Conservation (phyloP, 2,113 vertebrate genomes). For the Xerus inauris region DNA sequence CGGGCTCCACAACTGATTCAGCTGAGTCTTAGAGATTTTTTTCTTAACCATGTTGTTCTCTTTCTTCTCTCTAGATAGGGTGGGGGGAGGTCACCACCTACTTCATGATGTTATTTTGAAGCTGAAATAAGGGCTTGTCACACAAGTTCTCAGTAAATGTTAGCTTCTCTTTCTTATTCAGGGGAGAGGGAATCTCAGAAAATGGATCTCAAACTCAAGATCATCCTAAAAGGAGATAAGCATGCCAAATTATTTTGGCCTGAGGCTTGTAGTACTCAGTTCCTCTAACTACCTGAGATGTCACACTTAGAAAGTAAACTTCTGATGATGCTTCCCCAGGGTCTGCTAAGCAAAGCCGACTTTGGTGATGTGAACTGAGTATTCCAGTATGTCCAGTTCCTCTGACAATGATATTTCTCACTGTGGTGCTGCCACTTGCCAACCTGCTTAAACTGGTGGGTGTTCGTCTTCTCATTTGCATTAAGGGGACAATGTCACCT, state of each 20-base stretch:
- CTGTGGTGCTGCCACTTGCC: background rate
- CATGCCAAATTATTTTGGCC: background rate
- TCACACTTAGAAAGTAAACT: background rate
- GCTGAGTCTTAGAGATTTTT: background rate
- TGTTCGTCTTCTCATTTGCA: background rate
- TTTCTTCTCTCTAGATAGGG: background rate
- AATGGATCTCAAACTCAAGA: background rate
- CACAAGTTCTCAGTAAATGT: background rate
- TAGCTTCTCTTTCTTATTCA: background rate
- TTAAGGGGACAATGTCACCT: background rate
- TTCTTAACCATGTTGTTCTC: background rate
- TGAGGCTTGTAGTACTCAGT: background rate
- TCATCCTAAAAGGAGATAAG: background rate
- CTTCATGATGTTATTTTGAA: background rate
- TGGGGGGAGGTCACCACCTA: rapidly evolving
- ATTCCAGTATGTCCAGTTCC: background rate
- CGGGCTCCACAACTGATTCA: background rate
- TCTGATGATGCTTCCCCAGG: background rate
- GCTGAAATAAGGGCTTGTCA: background rate
- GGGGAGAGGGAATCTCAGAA: background rate
- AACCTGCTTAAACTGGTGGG: background rate
- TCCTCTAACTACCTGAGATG: background rate
- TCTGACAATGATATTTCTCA: background rate
- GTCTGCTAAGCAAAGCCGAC: background rate
- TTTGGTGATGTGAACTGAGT: background rate